phyloP scores from a whole-genome alignment of 2,797 vertebrate genomes.

The Sarcoramphus papa region DNA sequence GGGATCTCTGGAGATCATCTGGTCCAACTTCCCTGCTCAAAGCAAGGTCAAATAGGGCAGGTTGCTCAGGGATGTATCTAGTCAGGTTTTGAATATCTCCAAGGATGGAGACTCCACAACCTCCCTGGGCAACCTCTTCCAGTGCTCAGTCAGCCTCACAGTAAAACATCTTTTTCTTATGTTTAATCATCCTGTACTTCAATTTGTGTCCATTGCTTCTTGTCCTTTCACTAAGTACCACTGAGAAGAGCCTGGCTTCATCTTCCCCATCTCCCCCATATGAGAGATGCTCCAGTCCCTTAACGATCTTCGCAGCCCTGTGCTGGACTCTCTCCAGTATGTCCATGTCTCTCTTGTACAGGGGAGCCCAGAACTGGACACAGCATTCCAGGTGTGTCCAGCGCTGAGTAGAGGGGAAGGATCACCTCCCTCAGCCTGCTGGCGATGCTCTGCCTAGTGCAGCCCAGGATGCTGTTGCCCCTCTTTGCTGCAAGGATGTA shows the following conservation, averaged over 20 bases:
- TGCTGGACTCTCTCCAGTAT: background rate
- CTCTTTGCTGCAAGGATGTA: background rate
- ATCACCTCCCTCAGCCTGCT: background rate
- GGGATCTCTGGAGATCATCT: background rate
- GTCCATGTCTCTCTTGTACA: background rate
- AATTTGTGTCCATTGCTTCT: background rate
- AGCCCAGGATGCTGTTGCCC: background rate
- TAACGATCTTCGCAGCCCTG: background rate
- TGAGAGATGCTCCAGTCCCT: background rate
- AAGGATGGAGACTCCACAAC: background rate
- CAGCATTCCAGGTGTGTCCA: background rate
- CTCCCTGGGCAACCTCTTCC: background rate
- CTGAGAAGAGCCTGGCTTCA: background rate
- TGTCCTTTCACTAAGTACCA: background rate
- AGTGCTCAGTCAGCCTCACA: background rate
- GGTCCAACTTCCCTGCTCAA: background rate
- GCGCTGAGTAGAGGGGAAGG: background rate
- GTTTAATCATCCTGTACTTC: background rate
- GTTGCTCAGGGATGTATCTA: background rate
- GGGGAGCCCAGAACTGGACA: background rate
- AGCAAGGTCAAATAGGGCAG: background rate
- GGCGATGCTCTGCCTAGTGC: background rate
- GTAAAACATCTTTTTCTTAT: background rate
- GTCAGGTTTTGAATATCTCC: background rate
- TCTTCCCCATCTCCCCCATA: background rate